phyloP scores from a whole-genome alignment of 2,113 vertebrate species.

The Nymphicus hollandicus region DNA sequence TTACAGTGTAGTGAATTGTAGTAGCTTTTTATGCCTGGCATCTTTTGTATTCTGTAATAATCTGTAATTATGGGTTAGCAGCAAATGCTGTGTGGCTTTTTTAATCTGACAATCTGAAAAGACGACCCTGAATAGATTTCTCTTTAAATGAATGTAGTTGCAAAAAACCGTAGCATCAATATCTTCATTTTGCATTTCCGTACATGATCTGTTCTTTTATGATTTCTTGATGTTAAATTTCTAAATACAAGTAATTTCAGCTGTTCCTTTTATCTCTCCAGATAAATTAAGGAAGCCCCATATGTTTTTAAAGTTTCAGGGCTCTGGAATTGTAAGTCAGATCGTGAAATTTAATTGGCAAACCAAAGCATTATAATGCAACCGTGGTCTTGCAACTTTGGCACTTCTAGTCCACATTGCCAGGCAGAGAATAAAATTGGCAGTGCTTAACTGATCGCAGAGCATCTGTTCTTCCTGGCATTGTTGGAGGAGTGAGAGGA shows the following conservation, averaged over 20 bases:
- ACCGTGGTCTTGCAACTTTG: not conserved
- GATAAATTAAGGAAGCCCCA: not conserved
- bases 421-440: conserved; percentile 3
- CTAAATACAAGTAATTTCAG: conserved; percentile 58
- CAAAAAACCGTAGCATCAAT: conserved; percentile 69
- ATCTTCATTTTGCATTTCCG: conserved; percentile 72
- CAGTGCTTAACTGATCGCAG: not conserved
- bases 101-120: conserved; percentile 82
- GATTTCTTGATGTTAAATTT: conserved; percentile 65
- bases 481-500: not conserved
- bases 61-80: conserved; percentile 81
- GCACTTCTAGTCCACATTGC: not conserved
- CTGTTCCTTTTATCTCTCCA: conserved; percentile 9
- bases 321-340: conserved; percentile 35
- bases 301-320: conserved; percentile 17
- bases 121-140: conserved; percentile 77
- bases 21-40: conserved; percentile 75
- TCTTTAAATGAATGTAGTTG: conserved; percentile 72
- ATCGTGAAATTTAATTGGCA: conserved; percentile 18
- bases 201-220: conserved; percentile 56
- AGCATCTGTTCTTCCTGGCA: conserved; percentile 3
- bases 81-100: conserved; percentile 77
- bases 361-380: not conserved
- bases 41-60: conserved; percentile 82
- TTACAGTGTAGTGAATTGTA: conserved; percentile 75